A percentile compares a stretch with the other conserved stretches of the same genome.
phyloP scores from a whole-genome alignment of 2,113 vertebrate genomes.

The Egretta garzetta region DNA sequence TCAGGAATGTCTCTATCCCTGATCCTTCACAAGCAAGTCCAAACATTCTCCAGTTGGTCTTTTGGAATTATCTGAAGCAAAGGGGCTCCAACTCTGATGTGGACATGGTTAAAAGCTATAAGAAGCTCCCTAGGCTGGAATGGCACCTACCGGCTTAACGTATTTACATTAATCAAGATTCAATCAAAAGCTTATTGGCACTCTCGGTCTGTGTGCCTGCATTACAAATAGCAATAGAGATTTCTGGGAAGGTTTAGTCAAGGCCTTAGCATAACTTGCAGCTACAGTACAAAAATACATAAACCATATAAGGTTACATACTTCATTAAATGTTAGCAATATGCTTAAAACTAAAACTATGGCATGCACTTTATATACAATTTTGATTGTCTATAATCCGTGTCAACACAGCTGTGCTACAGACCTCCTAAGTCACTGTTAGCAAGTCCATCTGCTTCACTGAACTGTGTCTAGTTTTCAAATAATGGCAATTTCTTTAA shows the following conservation, averaged over 20 bases:
- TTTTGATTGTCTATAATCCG: constrained; percentile 69
- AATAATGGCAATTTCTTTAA: constrained; percentile 57
- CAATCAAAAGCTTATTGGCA: constrained; percentile 55
- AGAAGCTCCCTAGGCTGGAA: constrained; percentile 34
- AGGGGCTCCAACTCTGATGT: not conserved
- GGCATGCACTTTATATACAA: constrained; percentile 71
- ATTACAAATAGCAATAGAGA: constrained; percentile 35
- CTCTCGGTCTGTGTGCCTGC: not conserved
- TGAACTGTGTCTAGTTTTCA: constrained; percentile 27
- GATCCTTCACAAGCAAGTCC: not conserved
- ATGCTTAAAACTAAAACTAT: constrained; percentile 64
- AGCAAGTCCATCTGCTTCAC: constrained; percentile 57
- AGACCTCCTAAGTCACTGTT: constrained; percentile 65
- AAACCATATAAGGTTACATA: constrained; percentile 70
- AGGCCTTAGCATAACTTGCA: constrained; percentile 45
- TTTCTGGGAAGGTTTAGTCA: constrained; percentile 54
- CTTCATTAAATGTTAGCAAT: constrained; percentile 72
- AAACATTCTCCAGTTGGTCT: constrained; percentile 41
- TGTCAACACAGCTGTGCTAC: constrained; percentile 69
- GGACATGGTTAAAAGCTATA: constrained; percentile 37
- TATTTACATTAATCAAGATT: constrained; percentile 63
- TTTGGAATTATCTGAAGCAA: constrained; percentile 30
- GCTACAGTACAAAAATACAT: constrained; percentile 59
- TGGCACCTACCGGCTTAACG: constrained; percentile 31
- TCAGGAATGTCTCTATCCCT: constrained; percentile 21